Conservation (phyloP, 2,113 vertebrate species). For the Ageneiosus marmoratus region DNA sequence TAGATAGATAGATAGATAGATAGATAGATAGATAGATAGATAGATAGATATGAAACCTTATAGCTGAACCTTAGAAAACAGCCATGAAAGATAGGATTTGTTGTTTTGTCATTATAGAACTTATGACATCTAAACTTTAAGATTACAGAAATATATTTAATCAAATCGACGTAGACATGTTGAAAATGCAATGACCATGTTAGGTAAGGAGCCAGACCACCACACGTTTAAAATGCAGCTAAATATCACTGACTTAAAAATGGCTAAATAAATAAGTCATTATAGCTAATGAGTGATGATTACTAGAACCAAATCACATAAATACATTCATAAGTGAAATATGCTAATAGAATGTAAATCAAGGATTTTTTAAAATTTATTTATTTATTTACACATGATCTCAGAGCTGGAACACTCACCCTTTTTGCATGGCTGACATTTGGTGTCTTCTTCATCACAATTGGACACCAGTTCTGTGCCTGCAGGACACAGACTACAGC, state of each 20-base stretch:
- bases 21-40: background rate
- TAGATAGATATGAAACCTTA: background rate
- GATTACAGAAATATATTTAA: background rate
- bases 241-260: background rate
- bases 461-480: constrained; percentile 62
- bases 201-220: background rate
- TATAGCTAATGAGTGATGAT: background rate
- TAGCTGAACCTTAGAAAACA: background rate
- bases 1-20: background rate
- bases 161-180: background rate
- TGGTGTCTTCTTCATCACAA: constrained; percentile 74
- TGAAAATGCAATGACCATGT: background rate
- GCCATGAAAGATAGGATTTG: too few relatives aligned
- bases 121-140: background rate
- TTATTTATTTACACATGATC: background rate
- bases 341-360: background rate
- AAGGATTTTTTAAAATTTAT: background rate
- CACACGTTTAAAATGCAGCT: background rate
- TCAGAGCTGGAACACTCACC: constrained; percentile 57
- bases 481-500: constrained; percentile 73
- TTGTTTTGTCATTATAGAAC: background rate
- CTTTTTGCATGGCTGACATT: constrained; percentile 70
- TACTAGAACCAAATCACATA: background rate
- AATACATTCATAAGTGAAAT: background rate
- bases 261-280: background rate